Percentiles rank a stretch among this genome's conserved stretches.
These are phyloP conservation scores for Sturnus vulgaris DNA, from an alignment of 2,113 vertebrate species.

Conservation along the genomic window DNA sequence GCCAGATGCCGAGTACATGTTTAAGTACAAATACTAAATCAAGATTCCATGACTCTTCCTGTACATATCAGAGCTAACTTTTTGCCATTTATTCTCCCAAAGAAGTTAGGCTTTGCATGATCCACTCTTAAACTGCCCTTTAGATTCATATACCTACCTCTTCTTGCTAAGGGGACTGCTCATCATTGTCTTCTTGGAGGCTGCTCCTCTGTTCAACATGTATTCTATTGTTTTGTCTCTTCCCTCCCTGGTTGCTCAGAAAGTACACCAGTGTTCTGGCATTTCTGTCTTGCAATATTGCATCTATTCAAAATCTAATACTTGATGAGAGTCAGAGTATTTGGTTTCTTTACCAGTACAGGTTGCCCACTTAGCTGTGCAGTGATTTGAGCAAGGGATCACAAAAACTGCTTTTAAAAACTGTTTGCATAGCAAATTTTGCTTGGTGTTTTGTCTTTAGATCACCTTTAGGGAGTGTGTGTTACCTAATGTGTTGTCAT, in stretches of 20 bases:
- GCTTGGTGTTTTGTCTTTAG: neutral
- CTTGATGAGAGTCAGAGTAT: neutral
- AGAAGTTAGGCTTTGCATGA: neutral
- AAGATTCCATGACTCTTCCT: neutral
- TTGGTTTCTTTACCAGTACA: neutral
- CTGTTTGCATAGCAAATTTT: neutral
- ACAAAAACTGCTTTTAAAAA: neutral
- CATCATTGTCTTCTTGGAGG: neutral
- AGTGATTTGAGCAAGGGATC: neutral
- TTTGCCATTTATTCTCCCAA: neutral
- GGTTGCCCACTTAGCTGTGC: neutral
- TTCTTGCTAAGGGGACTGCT: neutral
- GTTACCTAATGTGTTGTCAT: neutral
- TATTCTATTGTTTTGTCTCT: neutral
- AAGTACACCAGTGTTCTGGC: neutral
- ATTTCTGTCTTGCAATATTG: neutral
- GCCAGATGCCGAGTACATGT: neutral
- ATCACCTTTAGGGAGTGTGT: neutral
- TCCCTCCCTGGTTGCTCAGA: neutral
- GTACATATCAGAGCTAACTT: neutral
- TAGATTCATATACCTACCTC: neutral
- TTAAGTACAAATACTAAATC: neutral
- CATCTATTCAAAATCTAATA: neutral
- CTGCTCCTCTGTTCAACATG: neutral
- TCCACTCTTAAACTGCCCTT: neutral